Evolutionary conservation across 2,888 invertebrate genomes (phyloP).

Genomic region (Mantis religiosa): DNA sequence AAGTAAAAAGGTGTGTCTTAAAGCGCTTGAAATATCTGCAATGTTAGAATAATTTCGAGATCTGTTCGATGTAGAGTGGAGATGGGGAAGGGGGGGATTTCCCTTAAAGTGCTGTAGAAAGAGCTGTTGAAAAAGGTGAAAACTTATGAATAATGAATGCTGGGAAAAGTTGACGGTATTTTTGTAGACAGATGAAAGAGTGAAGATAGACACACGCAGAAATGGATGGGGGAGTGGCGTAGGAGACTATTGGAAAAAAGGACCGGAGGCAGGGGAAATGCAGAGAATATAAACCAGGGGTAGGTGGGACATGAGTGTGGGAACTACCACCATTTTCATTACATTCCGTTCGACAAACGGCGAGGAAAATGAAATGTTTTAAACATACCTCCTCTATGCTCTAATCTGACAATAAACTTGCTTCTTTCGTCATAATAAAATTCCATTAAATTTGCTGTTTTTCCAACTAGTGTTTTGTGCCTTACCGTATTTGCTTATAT

Average conservation of each 20-base stretch:
- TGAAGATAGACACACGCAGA: background rate
- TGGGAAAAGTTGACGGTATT: background rate
- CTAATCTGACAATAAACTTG: no score
- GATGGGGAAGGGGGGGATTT: background rate
- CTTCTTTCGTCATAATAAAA: no score
- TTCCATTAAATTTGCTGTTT: no score
- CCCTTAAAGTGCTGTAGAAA: background rate
- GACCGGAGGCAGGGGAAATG: background rate
- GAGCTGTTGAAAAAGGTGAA: background rate
- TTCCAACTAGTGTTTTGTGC: no score
- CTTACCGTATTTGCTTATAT: no score
- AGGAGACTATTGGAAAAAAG: background rate
- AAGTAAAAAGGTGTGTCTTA: background rate
- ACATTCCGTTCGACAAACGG: background rate
- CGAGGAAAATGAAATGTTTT: background rate
- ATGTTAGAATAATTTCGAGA: background rate
- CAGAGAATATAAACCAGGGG: background rate
- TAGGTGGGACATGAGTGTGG: background rate
- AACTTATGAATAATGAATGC: slow-evolving; percentile 15
- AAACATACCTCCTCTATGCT: background rate
- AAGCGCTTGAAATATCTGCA: background rate
- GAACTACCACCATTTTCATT: background rate
- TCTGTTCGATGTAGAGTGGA: background rate
- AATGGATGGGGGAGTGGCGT: background rate
- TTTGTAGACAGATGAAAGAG: background rate